Conservation (phyloP, 2,797 vertebrate species). For the Xiphophorus birchmanni region DNA sequence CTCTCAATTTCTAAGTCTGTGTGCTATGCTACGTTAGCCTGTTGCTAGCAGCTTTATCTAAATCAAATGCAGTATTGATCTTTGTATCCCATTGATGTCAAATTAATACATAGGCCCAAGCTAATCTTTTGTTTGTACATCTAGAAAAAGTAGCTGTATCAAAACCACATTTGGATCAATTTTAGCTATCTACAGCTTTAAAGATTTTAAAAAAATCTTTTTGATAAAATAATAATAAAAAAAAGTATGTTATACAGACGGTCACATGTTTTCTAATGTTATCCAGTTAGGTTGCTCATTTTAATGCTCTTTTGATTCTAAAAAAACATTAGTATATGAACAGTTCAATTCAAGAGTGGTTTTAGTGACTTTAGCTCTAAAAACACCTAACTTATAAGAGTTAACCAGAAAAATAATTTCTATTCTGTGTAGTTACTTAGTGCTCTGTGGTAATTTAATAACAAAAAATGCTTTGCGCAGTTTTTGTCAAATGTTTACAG, state of each 20-base stretch:
- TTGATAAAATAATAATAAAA: background rate
- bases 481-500: no score
- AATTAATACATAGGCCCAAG: background rate
- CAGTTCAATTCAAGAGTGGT: no score
- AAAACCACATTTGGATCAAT: background rate
- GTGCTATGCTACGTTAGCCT: background rate
- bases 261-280: background rate
- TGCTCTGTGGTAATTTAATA: background rate
- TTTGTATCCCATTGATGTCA: background rate
- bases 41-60: background rate
- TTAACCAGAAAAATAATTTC: background rate
- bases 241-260: background rate
- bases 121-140: background rate
- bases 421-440: background rate
- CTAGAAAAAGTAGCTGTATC: background rate
- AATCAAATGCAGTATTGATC: background rate
- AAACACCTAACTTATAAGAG: background rate
- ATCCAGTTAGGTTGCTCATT: background rate
- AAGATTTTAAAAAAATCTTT: background rate
- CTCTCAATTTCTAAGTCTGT: background rate
- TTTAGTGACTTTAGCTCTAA: background rate
- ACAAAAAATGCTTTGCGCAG: background rate
- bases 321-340: no score
- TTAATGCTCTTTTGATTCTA: background rate
- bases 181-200: background rate